Evolutionary conservation across 2,888 invertebrate species (phyloP), one percentile per base, ranked within the genome.

Genomic region (Rhagophthalmus giganteus): DNA sequence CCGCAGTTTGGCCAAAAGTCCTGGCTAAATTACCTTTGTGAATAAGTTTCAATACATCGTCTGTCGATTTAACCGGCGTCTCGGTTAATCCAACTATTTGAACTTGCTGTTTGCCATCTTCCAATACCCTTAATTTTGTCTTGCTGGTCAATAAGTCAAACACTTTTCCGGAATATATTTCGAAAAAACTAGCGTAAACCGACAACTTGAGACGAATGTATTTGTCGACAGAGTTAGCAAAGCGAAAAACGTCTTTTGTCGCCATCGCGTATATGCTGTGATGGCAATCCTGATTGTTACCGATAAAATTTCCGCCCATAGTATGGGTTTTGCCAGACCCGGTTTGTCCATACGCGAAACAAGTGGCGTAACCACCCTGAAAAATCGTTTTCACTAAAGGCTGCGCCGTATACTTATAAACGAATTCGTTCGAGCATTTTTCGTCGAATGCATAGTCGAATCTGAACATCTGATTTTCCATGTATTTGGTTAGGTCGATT

Each of bases 381-480:
- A 99, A 99, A 71, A 99, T 91, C 46, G 95, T 96, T 76, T 94
- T 90, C 41, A 99, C 96, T 63, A 99, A 78, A 5, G 98, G 98
- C 76, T 94, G 94, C 27, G 98, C 98, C 54, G 98, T 96, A 75
- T 94, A 90, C 89, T 90, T 94, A 78, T 99, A 99, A 61, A 99
- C 96, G 70, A 95, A 84, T 77, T 96, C 95, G 76, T 99, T 99
- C 68, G 86, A 87, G 73, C 94, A 90, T 13, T 86, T 83, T 72
- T 99, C 98, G 78, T 99, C 97, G 76, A 99, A 99, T 38, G 95
- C 94, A 78, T 97, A 99, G 79, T 99, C 99, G 76, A 96, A 99
- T 60, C 97, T 84, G 77, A 99, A 99, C 74, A 90, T 86, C 77
- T 97, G 97, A 77, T 99, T 97, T 75, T 99, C 99, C 58, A 99